phyloP scores from a whole-genome alignment of 2,888 invertebrate genomes.

The Lobophora halterata region DNA sequence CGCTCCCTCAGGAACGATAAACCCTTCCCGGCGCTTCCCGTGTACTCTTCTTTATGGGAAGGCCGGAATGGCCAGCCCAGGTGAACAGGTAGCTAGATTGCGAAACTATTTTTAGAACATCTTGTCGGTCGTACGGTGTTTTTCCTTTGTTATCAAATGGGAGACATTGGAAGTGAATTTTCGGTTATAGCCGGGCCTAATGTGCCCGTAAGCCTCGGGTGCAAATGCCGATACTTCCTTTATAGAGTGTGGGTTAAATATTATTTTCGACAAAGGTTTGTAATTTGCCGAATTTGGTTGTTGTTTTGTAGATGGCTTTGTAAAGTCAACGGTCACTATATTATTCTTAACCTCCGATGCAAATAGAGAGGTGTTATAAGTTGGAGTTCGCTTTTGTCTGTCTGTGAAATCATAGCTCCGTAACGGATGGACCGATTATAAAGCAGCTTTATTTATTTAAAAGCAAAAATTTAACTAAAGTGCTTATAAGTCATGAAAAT shows the following conservation, averaged over 20 bases:
- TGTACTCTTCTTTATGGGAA: constrained; percentile 80
- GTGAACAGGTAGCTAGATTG: constrained; percentile 78
- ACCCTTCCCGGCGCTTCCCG: constrained; percentile 76
- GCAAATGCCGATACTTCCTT: constrained; percentile 42
- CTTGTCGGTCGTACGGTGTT: constrained; percentile 75
- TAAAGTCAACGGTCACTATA: no score
- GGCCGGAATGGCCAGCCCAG: constrained; percentile 77
- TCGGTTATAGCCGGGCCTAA: constrained; percentile 58
- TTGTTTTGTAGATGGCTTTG: neutral
- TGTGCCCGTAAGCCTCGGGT: constrained; percentile 54
- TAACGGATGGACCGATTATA: no score
- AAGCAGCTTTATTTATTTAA: no score
- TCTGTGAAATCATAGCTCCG: no score
- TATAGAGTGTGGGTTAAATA: constrained; percentile 43
- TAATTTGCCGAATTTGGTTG: constrained; percentile 5
- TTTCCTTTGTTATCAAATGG: constrained; percentile 78
- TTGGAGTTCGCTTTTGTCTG: no score
- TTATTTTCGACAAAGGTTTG: constrained; percentile 29
- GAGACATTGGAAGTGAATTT: constrained; percentile 64
- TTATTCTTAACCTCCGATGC: no score
- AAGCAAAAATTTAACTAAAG: no score
- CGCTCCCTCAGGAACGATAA: constrained; percentile 77
- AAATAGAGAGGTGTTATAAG: no score
- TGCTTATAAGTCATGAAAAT: no score
- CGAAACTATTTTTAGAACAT: constrained; percentile 78